phyloP scores from a whole-genome alignment of 2,113 vertebrate genomes.

The Nymphicus hollandicus region DNA sequence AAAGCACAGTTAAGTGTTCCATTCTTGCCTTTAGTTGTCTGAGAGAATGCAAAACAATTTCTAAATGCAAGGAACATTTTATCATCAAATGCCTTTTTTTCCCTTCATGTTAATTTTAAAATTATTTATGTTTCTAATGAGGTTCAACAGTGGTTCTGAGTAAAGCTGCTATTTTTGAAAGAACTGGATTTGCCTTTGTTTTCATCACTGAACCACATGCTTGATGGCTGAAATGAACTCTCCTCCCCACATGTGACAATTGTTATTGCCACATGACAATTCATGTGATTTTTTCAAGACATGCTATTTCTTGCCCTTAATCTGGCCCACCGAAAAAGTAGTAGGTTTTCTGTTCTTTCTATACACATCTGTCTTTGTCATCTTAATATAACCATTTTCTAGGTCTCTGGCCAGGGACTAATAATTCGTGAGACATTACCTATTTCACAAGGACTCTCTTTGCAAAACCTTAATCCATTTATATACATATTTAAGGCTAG shows the following conservation, averaged over 20 bases:
- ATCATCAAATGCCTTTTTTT: neutral
- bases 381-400: neutral
- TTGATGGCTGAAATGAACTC: neutral
- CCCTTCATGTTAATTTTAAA: neutral
- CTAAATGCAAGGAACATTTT: neutral
- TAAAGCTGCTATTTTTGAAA: neutral
- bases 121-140: neutral
- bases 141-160: neutral
- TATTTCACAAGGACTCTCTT: neutral
- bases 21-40: neutral
- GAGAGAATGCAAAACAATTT: neutral
- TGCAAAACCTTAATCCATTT: neutral
- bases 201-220: neutral
- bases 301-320: neutral
- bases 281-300: neutral
- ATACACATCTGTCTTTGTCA: neutral
- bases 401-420: neutral
- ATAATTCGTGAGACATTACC: neutral
- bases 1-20: neutral
- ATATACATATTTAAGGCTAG: neutral
- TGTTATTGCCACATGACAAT: neutral
- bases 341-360: neutral
- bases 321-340: neutral
- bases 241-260: neutral
- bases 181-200: neutral